Evolutionary conservation across 1,140 invertebrate genomes (phyloP), one percentile per base, ranked within the genome.

Genomic region (Nixonia krombeini): DNA sequence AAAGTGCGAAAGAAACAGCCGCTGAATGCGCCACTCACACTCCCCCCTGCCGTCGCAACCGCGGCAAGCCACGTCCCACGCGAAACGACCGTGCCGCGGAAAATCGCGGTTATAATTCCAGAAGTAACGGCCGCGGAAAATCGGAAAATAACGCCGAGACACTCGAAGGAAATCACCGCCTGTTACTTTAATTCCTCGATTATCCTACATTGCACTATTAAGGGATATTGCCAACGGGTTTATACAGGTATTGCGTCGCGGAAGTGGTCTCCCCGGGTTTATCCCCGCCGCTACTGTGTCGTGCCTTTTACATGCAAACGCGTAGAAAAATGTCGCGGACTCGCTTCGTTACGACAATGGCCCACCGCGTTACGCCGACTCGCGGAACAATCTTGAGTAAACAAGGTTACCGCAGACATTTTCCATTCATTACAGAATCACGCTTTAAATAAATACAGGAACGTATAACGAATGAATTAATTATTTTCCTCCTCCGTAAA

Each of bases 151-250:
- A 46, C 31, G 47, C 31, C 28, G 57, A 47, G 50, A 67, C 70
- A 73, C 72, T 74, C 66, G 64, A 70, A 73, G 78, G 63, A 80
- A 79, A 81, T 81, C 79, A 73, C 74, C 56, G 73, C 67, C 70
- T 77, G 77, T 75, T 76, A 75, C 79, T 81, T 83, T 81, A 83
- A 83, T 84, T 82, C 70, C 74, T 64, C 80, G 80, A 84, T 84
- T 84, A 84, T 80, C 78, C 75, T 69, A 38, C 62, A 83, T 80
- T 77, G 76, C 72, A 73, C 77, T 73, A 72, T 81, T 81, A 81
- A 41, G 59, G 70, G 56, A 76, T 78, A 80, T 81, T 76, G 75
- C 79, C 69, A 23, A 58, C 58, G 57, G 55, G 58, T 73, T 71
- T 73, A 66, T 69, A 71, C 51, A 46, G 46, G 56, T 55, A 59